phyloP scores from a whole-genome alignment of 2,797 vertebrate species.

The Propithecus perrieri region DNA sequence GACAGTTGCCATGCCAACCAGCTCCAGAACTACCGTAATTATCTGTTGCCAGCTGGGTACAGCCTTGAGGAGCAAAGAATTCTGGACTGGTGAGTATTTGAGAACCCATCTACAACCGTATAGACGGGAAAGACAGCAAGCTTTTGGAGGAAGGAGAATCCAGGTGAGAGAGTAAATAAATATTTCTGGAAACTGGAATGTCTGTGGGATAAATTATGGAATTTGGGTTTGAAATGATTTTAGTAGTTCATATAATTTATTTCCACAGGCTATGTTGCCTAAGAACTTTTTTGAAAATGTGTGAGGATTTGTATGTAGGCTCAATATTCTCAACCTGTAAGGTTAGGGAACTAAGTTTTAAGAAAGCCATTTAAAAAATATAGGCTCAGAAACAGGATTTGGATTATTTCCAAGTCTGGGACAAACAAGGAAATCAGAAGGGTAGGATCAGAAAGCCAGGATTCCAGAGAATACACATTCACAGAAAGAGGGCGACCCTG shows the following conservation, averaged over 20 bases:
- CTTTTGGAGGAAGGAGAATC: not conserved
- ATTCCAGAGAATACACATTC: not conserved
- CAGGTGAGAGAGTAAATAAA: not conserved
- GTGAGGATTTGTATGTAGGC: not conserved
- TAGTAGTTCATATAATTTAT: not conserved
- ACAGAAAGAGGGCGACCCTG: not conserved
- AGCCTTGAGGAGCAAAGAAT: conserved; percentile 91
- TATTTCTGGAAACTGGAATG: conserved; percentile 16
- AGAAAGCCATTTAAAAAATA: not conserved
- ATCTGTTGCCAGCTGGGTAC: conserved; percentile 95
- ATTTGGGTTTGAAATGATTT: conserved; percentile 45
- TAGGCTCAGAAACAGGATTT: not conserved
- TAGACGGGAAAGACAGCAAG: not conserved
- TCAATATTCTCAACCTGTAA: not conserved
- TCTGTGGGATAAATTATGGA: not conserved
- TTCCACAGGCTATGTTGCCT: not conserved
- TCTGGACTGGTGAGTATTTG: conserved; percentile 92
- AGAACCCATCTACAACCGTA: not conserved
- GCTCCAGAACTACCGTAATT: conserved; percentile 96
- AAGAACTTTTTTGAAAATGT: conserved; percentile 13
- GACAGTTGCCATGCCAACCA: conserved; percentile 97
- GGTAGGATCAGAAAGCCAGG: not conserved
- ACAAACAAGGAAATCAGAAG: not conserved
- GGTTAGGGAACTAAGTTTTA: not conserved
- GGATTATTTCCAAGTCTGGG: not conserved